phyloP scores from a whole-genome alignment of 2,113 vertebrate species.

The Mormyrus iriodes region DNA sequence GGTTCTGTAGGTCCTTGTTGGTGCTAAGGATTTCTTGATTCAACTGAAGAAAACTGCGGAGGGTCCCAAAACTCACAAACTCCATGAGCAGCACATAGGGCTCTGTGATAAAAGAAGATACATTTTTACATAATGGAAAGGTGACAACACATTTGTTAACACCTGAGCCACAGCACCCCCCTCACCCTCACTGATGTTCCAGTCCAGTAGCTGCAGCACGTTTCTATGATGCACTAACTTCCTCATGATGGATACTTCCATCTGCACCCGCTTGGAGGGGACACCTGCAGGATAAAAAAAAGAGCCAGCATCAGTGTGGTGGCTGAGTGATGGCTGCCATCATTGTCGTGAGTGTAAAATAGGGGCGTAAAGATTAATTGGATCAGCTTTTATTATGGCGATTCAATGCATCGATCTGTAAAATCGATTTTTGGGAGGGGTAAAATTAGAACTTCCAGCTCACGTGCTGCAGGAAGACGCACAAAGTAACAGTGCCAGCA shows the following conservation, averaged over 20 bases:
- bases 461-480: neutral
- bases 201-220: slow-evolving; percentile 63
- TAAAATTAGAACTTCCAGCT: neutral
- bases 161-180: neutral
- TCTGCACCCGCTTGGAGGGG: slow-evolving; percentile 49
- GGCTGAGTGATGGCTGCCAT: no score
- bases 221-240: slow-evolving; percentile 64
- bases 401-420: neutral
- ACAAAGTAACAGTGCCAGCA: neutral
- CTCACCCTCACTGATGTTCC: slow-evolving; percentile 54
- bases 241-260: slow-evolving; percentile 60
- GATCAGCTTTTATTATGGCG: neutral
- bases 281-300: slow-evolving; percentile 35
- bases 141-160: slow-evolving; percentile 9
- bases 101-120: slow-evolving; percentile 38
- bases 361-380: neutral
- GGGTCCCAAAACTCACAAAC: slow-evolving; percentile 55
- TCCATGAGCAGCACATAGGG: slow-evolving; percentile 64
- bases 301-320: neutral
- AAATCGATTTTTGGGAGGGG: neutral
- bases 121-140: neutral
- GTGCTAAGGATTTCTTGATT: slow-evolving; percentile 42
- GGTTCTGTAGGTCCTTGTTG: slow-evolving; percentile 53
- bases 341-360: neutral
- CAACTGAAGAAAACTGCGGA: slow-evolving; percentile 59